phyloP scores from a whole-genome alignment of 2,113 vertebrate species.

The Megaceryle maxima region DNA sequence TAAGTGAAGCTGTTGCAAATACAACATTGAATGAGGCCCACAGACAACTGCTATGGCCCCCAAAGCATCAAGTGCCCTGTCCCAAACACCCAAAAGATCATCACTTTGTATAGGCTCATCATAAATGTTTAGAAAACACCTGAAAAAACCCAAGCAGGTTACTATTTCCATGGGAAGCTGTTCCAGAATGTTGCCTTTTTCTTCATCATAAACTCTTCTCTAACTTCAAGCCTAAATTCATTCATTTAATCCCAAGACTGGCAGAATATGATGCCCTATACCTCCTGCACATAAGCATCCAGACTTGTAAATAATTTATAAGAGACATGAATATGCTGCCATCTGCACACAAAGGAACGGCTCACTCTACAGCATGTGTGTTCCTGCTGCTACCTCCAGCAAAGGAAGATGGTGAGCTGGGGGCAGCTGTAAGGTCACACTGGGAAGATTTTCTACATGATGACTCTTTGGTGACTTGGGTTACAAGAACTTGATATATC shows the following conservation, averaged over 20 bases:
- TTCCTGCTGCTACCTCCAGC: background rate
- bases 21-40: background rate
- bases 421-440: background rate
- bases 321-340: accelerated
- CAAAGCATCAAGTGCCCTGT: background rate
- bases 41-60: background rate
- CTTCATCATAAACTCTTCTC: background rate
- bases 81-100: background rate
- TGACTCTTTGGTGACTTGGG: background rate
- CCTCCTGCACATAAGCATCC: background rate
- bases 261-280: background rate
- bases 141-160: background rate
- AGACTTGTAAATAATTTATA: background rate
- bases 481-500: background rate
- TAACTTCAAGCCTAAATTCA: background rate
- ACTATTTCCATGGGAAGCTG: background rate
- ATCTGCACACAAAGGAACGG: background rate
- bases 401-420: background rate
- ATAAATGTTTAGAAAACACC: background rate
- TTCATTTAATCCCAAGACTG: background rate
- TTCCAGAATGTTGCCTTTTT: background rate
- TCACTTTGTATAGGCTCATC: background rate
- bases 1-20: background rate
- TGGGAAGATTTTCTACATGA: background rate
- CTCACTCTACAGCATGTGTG: accelerated